phyloP scores from a whole-genome alignment of 1,140 invertebrate species.

The Drosophila tsacasi region DNA sequence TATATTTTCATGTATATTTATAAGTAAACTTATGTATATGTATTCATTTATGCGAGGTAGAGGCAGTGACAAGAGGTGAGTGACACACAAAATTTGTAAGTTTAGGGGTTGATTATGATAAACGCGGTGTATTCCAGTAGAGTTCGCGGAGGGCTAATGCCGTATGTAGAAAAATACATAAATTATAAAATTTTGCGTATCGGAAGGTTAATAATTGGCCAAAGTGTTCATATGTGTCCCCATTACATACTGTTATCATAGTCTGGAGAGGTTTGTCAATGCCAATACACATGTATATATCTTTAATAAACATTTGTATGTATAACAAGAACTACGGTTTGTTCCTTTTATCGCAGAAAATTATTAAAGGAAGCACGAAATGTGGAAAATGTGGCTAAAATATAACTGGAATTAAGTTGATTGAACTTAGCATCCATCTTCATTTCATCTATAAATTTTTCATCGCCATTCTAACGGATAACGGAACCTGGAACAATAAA shows the following conservation, averaged over 20 bases:
- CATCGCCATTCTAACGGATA: neutral
- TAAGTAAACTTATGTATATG: neutral
- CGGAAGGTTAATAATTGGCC: neutral
- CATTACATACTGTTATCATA: neutral
- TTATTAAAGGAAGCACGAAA: neutral
- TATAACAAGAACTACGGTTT: slow-evolving; percentile 61
- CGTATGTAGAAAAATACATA: slow-evolving; percentile 12
- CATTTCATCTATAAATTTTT: slow-evolving; percentile 11
- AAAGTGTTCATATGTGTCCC: neutral
- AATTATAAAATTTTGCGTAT: neutral
- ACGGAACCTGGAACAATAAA: neutral
- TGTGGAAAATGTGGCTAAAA: slow-evolving; percentile 14
- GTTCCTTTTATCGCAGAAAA: slow-evolving; percentile 55
- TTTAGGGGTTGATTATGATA: slow-evolving; percentile 63
- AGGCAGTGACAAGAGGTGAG: slow-evolving; percentile 56
- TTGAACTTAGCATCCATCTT: slow-evolving; percentile 12
- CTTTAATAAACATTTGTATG: slow-evolving; percentile 40
- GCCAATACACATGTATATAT: slow-evolving; percentile 6
- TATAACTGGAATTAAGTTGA: slow-evolving; percentile 17
- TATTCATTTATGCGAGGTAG: neutral
- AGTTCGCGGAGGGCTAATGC: neutral
- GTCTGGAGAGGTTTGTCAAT: neutral
- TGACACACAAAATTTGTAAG: slow-evolving; percentile 53
- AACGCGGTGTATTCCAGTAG: slow-evolving; percentile 26
- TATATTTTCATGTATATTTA: neutral